Conservation (phyloP, 2,888 invertebrate genomes). For the Cyaniris semiargus region DNA sequence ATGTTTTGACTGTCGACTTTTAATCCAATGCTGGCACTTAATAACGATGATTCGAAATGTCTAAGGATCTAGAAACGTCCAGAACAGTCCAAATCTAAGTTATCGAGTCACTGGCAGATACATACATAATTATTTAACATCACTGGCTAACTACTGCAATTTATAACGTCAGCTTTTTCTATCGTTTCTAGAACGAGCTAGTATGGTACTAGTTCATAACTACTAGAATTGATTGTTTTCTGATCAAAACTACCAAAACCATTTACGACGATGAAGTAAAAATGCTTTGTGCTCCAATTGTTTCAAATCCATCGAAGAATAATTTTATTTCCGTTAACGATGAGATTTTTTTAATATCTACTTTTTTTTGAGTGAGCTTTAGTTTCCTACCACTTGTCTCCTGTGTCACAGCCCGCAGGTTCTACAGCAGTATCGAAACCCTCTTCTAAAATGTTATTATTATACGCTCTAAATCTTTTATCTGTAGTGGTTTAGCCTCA, state of each 20-base stretch:
- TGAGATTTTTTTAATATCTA: background rate
- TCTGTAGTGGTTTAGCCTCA: slow-evolving; percentile 25
- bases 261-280: background rate
- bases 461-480: background rate
- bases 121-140: background rate
- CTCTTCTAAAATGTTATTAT: background rate
- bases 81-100: background rate
- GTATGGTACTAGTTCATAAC: background rate
- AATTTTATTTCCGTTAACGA: background rate
- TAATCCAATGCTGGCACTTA: background rate
- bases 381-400: too few species aligned
- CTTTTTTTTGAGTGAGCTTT: too few species aligned
- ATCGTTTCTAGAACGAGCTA: background rate
- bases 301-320: background rate
- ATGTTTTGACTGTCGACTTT: background rate
- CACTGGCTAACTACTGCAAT: too few species aligned
- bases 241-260: background rate
- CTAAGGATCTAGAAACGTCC: background rate
- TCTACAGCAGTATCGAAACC: background rate
- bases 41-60: background rate
- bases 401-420: background rate
- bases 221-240: background rate
- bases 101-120: background rate
- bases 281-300: background rate
- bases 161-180: background rate